Base-by-base conservation (phyloP, 2,113 vertebrate species). In the Lampris incognitus region DNA sequence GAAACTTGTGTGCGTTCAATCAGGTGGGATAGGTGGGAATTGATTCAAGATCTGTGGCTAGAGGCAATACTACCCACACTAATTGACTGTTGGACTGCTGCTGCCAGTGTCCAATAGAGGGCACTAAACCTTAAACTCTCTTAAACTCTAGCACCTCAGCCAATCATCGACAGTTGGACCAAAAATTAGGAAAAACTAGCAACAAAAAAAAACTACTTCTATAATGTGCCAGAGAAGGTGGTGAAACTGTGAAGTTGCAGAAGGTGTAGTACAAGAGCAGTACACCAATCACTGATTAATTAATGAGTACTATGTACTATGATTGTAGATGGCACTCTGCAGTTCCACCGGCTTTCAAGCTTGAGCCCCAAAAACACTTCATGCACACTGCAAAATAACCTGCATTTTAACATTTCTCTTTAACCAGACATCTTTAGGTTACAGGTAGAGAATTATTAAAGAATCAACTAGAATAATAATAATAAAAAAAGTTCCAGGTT, bases 81-180 rank as follows among this genome's bases (percentile, higher is more conserved):
- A 56, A 68, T 44, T 49, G 69, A 74, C 59, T 9, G 24, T 42
- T 62, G 50, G 0, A 11, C 24, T 50, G 76, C 69, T 81, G 79
- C 71, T 37, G 38, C 11, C 7, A 52, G 61, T 48, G 66, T 69
- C 86, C 91, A 90, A 73, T 60, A 87, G 91, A 83, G 72, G 90
- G 76, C 57, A 9, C 75, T 74, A 68, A 10, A 60, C 0, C 44
- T 59, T 74, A 42, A 6, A 8, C 46, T 61, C 1, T 6, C 6
- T 13, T 52, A 8, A 52, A 5, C 52, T n/a, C 5, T 5, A 55
- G 52, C 1, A 3, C 8, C 8, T 11, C 48, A 49, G 4, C 52
- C 63, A 46, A 54, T 36, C 3, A 8, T 5, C 39, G 37, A 54
- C 8, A 3, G 8, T 40, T 36, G 38, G 7, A 44, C 5, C 13